Evolutionary conservation across 2,113 vertebrate genomes (phyloP).

Genomic region (Uropsilus gracilis): DNA sequence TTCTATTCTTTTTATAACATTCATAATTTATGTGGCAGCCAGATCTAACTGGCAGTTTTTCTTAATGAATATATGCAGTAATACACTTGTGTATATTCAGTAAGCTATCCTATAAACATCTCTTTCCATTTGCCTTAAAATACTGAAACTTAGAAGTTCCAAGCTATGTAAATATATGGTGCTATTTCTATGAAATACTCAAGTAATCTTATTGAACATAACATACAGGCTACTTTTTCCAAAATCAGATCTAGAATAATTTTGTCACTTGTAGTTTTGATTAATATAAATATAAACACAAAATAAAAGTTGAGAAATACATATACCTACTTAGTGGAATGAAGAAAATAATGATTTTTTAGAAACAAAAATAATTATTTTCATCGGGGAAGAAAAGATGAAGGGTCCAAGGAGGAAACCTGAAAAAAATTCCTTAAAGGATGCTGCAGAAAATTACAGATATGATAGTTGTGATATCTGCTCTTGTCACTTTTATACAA

Average conservation of each 20-base stretch:
- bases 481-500: not conserved
- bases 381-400: not conserved
- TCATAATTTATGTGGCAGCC: not conserved
- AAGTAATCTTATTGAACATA: constrained; percentile 1
- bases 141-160: not conserved
- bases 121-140: constrained; percentile 4
- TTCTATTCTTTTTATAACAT: not conserved
- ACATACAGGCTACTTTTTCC: not conserved
- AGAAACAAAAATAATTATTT: not conserved
- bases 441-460: not conserved
- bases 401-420: not conserved
- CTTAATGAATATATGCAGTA: not conserved
- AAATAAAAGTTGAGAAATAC: not conserved
- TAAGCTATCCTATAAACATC: constrained; percentile 21
- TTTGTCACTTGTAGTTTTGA: constrained; percentile 26
- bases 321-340: not conserved
- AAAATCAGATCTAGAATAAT: not conserved
- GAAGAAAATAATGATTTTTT: constrained; percentile 21
- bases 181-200: constrained; percentile 7
- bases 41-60: not conserved
- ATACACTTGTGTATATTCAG: not conserved
- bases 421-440: not conserved
- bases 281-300: not conserved
- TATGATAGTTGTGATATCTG: not conserved
- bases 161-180: not conserved